A percentile compares a stretch with the other conserved stretches of the same genome.
phyloP scores from a whole-genome alignment of 1,140 invertebrate species.

The Pseudoatta argentina region DNA sequence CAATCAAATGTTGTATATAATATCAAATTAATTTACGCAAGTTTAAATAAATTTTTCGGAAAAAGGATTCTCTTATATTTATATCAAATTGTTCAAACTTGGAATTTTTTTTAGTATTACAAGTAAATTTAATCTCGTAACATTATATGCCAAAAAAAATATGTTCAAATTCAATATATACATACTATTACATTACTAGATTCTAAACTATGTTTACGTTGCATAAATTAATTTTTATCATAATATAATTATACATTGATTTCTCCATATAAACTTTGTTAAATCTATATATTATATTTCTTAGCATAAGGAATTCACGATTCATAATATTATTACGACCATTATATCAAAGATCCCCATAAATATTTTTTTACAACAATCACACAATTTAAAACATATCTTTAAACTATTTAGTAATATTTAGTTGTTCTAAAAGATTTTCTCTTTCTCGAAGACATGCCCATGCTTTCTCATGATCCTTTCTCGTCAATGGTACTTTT shows the following conservation, averaged over 20 bases:
- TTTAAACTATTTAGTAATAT: constrained; percentile 81
- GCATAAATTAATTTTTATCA: constrained; percentile 21
- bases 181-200: background rate
- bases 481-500: constrained; percentile 92
- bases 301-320: background rate
- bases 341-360: background rate
- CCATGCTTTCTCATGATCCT: constrained; percentile 94
- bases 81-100: background rate
- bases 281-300: background rate
- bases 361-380: background rate
- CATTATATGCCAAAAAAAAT: background rate
- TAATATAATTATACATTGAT: background rate
- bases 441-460: constrained; percentile 89
- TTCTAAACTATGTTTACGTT: constrained; percentile 14
- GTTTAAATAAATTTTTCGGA: no score
- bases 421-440: constrained; percentile 87
- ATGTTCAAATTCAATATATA: constrained; percentile 5
- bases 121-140: background rate
- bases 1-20: no score
- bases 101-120: background rate
- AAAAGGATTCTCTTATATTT: background rate
- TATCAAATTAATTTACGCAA: no score
- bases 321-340: background rate
- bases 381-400: background rate
- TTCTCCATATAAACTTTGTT: background rate